phyloP scores from a whole-genome alignment of 2,113 vertebrate genomes.

The Embiotoca jacksoni region DNA sequence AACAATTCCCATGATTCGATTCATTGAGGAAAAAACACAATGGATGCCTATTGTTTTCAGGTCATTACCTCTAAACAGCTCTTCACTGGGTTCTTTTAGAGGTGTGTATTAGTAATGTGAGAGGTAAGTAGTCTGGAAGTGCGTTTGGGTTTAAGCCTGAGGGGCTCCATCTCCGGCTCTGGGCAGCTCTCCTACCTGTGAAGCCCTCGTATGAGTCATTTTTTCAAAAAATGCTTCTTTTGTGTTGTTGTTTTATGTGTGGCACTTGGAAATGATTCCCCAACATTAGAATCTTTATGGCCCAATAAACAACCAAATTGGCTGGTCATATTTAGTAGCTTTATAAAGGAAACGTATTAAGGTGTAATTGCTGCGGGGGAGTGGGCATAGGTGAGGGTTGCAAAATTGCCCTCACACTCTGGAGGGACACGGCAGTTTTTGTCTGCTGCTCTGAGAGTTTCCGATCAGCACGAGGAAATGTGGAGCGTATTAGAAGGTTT shows the following conservation, averaged over 20 bases:
- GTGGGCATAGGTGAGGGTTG: slow-evolving; percentile 71
- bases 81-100: slow-evolving; percentile 59
- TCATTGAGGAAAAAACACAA: slow-evolving; percentile 54
- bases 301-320: slow-evolving; percentile 83
- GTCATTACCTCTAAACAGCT: slow-evolving; percentile 63
- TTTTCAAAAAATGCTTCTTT: slow-evolving; percentile 68
- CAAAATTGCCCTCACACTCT: slow-evolving; percentile 45
- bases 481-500: slow-evolving; percentile 72
- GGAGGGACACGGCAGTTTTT: slow-evolving; percentile 75
- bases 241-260: slow-evolving; percentile 79
- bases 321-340: slow-evolving; percentile 79
- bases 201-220: slow-evolving; percentile 66
- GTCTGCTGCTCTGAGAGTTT: slow-evolving; percentile 65
- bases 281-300: slow-evolving; percentile 79
- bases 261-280: slow-evolving; percentile 78
- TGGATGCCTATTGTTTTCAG: slow-evolving; percentile 62
- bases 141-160: slow-evolving; percentile 51
- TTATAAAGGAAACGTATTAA: slow-evolving; percentile 82
- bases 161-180: slow-evolving; percentile 67
- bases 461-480: slow-evolving; percentile 72
- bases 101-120: slow-evolving; percentile 70
- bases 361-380: slow-evolving; percentile 75
- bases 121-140: slow-evolving; percentile 65
- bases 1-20: slow-evolving; percentile 52
- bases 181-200: slow-evolving; percentile 75